These are phyloP conservation scores for Amphiprion percula DNA, from an alignment of 2,113 vertebrate species.

Conservation along the genomic window DNA sequence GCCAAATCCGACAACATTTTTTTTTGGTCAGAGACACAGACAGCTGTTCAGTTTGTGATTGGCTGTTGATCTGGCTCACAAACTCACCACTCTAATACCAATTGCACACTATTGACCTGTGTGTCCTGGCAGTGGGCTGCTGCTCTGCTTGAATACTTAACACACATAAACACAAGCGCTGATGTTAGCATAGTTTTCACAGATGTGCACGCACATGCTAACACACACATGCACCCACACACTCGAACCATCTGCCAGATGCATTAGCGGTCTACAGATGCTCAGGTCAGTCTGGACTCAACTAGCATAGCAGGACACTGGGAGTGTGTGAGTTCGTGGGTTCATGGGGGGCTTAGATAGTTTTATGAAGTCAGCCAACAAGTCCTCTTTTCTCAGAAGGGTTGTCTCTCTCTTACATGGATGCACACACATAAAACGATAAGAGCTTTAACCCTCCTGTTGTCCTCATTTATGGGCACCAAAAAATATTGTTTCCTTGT, in stretches of 20 bases:
- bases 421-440: background rate
- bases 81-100: constrained; percentile 45
- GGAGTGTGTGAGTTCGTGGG: constrained; percentile 36
- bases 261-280: constrained; percentile 67
- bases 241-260: constrained; percentile 71
- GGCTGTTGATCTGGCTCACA: constrained; percentile 33
- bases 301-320: constrained; percentile 33
- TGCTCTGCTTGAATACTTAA: constrained; percentile 61
- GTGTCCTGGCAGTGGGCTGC: constrained; percentile 40
- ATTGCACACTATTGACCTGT: constrained; percentile 55
- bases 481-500: too few species aligned
- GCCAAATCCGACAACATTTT: constrained; percentile 5
- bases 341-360: constrained; percentile 42
- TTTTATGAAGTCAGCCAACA: constrained; percentile 39
- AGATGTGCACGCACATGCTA: constrained; percentile 24
- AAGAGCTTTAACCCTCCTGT: too few species aligned
- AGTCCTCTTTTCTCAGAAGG: constrained; percentile 15
- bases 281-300: constrained; percentile 46
- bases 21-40: constrained; percentile 18
- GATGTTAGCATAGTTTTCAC: constrained; percentile 43
- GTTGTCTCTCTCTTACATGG: background rate
- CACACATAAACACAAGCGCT: constrained; percentile 60
- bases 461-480: too few species aligned
- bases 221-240: constrained; percentile 18
- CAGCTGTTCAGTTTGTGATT: constrained; percentile 50